Evolutionary conservation across 2,797 vertebrate genomes (phyloP), one percentile per base, ranked within the genome.

Genomic region (Galago senegalensis): DNA sequence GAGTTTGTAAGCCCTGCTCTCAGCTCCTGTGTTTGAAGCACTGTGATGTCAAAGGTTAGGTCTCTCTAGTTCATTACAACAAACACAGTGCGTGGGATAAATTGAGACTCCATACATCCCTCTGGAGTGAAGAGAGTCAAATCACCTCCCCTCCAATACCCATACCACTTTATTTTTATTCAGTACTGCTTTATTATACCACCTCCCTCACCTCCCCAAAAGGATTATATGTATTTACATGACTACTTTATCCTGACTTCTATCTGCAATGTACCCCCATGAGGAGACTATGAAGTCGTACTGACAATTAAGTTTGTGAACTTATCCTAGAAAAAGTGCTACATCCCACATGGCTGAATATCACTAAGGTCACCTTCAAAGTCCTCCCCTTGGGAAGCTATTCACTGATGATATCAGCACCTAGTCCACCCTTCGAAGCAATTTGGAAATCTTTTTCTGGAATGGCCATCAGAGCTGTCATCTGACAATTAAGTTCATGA

Each of bases 121-220:
- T 76, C 86, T 84, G 46, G 25, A 89, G 25, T 49, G 16, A 81
- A 81, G 53, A 89, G 16, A 95, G 49, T 87, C 29, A 79, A 82
- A 87, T 23, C 46, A 29, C 23, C 12, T 46, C n/a, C 8, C 3
- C 11, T 3, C 7, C 2, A 4, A 13, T 81, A 56, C 65, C 14
- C 37, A 6, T 63, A 27, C 11, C 43, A 60, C 60, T 60, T 80
- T 40, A 65, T 91, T 80, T 93, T 89, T 29, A 83, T 23, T 60
- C 85, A 61, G 25, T 11, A 96, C 49, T 87, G 49, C 13, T 56
- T 63, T 89, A 46, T 83, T 87, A 87, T 16, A 3, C 77, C 16
- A 14, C 49, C 49, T 53, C 3, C 49, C 18, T 5, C 10, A 29
- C 10, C 29, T 43, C 31, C 21, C 17, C 5, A 27, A 84, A 63